Evolutionary conservation across 2,113 vertebrate genomes (phyloP).

Genomic region (Oxyura jamaicensis): DNA sequence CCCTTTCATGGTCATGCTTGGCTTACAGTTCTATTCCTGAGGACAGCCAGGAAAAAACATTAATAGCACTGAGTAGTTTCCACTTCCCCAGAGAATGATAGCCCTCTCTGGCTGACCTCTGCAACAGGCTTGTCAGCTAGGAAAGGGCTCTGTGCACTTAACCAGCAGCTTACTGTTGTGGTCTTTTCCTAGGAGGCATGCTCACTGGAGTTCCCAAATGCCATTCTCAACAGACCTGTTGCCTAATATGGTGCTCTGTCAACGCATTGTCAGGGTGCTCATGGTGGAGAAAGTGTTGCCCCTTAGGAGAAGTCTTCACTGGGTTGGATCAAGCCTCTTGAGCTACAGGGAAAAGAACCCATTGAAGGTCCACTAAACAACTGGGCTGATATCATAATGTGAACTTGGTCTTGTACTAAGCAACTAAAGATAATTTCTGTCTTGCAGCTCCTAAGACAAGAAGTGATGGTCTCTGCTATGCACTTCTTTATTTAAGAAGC

Average conservation of each 20-base stretch:
- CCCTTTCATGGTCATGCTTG: slow-evolving; percentile 60
- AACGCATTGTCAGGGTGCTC: background rate
- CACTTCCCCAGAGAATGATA: slow-evolving; percentile 63
- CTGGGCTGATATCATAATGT: background rate
- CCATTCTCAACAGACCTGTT: slow-evolving; percentile 23
- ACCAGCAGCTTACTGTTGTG: background rate
- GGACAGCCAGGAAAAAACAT: slow-evolving; percentile 62
- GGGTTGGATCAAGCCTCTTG: background rate
- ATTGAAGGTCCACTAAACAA: background rate
- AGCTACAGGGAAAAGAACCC: background rate
- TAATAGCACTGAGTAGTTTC: slow-evolving; percentile 36
- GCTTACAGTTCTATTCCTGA: slow-evolving; percentile 50
- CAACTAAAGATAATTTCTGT: background rate
- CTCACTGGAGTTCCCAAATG: slow-evolving; percentile 41
- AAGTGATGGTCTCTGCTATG: background rate
- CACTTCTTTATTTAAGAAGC: background rate
- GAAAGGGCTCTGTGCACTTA: background rate
- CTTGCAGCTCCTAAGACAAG: background rate
- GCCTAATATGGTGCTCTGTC: slow-evolving; percentile 54
- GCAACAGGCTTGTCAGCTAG: slow-evolving; percentile 35
- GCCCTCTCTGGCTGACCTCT: slow-evolving; percentile 61
- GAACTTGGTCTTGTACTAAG: background rate
- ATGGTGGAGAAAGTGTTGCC: background rate
- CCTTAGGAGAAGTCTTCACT: background rate
- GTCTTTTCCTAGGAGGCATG: slow-evolving; percentile 23